phyloP scores from a whole-genome alignment of 1,140 invertebrate species.

The Drosophila sp. region DNA sequence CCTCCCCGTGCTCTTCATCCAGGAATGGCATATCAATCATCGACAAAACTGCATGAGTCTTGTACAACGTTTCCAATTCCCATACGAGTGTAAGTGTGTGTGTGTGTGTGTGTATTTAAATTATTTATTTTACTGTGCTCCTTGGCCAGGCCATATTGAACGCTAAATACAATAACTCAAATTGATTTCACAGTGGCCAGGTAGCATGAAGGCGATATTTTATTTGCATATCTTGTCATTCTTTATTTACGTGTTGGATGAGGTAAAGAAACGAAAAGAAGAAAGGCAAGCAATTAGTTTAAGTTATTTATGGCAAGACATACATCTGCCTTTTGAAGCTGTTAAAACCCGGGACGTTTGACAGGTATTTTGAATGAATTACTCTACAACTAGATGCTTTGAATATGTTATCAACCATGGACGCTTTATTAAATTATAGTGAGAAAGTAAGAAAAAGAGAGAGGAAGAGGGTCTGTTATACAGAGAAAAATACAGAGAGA shows the following conservation, averaged over 20 bases:
- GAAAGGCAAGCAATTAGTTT: conserved; percentile 33
- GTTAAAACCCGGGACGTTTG: neutral
- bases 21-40: conserved; percentile 73
- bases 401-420: neutral
- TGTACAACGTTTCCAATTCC: conserved; percentile 46
- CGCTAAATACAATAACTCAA: conserved; percentile 78
- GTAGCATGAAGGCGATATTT: conserved; percentile 34
- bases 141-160: conserved; percentile 49
- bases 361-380: neutral
- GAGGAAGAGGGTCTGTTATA: no score
- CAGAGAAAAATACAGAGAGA: no score
- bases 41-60: conserved; percentile 67
- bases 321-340: neutral
- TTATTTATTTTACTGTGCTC: conserved; percentile 71
- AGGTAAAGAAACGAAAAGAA: neutral
- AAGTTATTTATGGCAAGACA: conserved; percentile 7
- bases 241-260: conserved; percentile 29
- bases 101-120: conserved; percentile 54
- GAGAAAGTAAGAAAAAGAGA: neutral
- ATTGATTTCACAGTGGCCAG: conserved; percentile 70
- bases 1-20: conserved; percentile 8
- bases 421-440: neutral
- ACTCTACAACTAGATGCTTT: neutral
- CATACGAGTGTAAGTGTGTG: neutral
- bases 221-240: conserved; percentile 61